phyloP scores from a whole-genome alignment of 2,113 vertebrate species.

The Amazona guildingii region DNA sequence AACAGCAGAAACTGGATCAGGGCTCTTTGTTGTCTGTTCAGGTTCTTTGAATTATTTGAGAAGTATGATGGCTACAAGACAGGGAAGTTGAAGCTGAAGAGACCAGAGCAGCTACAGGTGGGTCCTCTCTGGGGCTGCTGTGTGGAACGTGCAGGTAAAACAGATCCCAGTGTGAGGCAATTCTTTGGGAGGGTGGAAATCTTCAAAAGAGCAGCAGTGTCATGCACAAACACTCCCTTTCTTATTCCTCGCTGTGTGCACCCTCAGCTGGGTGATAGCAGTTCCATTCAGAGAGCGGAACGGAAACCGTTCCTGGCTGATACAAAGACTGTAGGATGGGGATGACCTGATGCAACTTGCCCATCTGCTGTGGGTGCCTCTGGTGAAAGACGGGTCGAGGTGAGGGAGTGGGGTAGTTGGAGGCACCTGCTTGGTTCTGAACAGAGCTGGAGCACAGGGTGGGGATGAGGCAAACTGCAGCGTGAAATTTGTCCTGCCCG shows the following conservation, averaged over 20 bases:
- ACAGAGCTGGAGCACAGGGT: neutral
- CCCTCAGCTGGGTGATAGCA: neutral
- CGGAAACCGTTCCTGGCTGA: neutral
- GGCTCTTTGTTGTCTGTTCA: slow-evolving; percentile 58
- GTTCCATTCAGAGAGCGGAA: neutral
- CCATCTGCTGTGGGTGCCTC: neutral
- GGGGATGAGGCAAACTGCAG: neutral
- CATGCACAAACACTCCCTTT: neutral
- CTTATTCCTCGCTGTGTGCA: accelerated
- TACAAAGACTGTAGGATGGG: accelerated
- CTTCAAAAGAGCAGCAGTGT: neutral
- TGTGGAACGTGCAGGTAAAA: neutral
- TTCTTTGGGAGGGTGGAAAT: neutral
- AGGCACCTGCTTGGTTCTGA: neutral
- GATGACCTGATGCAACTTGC: neutral
- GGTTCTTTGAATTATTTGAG: slow-evolving; percentile 96
- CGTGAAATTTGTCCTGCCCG: neutral
- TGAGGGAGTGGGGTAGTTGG: neutral
- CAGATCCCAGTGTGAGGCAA: accelerated
- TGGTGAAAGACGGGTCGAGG: neutral
- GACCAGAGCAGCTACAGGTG: slow-evolving; percentile 96
- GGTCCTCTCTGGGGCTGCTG: neutral
- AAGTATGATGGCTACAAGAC: slow-evolving; percentile 96
- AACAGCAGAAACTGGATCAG: neutral
- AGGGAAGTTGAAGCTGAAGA: slow-evolving; percentile 96